Evolutionary conservation across 2,888 invertebrate species (phyloP), one percentile per base, ranked within the genome.

Genomic region (Cheilosia urbana): DNA sequence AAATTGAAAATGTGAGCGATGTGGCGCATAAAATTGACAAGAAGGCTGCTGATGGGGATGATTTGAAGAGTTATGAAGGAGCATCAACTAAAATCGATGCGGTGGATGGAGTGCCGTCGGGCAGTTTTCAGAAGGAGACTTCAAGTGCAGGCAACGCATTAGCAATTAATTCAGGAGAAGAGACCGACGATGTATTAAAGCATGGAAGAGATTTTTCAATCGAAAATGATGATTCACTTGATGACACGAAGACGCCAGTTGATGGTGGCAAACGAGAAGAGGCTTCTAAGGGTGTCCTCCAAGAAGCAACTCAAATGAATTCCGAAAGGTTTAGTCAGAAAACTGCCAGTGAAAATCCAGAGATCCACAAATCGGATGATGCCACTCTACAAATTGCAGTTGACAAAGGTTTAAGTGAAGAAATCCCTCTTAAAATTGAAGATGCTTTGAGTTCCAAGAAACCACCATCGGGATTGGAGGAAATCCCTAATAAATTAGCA

Each of bases 1-100:
- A 84, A 75, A 84, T 84, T 24, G 83, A 84, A 69, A 84, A 79
- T 53, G 17, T 53, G 19, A n/a, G 17, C n/a, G 2, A 17, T n/a
- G 24, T 49, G 40, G 19, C 15, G 27, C 11, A 55, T 13, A 3
- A n/a, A 17, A 40, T 17, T 34, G 30, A 30, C 4, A 13, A 3
- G 21, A 4, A 15, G 21, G 17, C 2, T 6, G n/a, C 21, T 21
- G 40, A 40, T 2, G 19, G 66, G 27, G 57, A 49, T 13, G 24
- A 40, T 24, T 37, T 40, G 1, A 40, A 53, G 13, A 17, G 11
- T 51, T 0, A 17, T 4, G 15, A 66, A 66, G 19, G 15, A 51
- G 51, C 21, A 51, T 51, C 24, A 24, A 15, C 4, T 9, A 21
- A n/a, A 49, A 30, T n/a, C n/a, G 4, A n/a, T 47, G 24, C 45